Conservation (phyloP, 2,113 vertebrate species). For the Psettodes erumei region DNA sequence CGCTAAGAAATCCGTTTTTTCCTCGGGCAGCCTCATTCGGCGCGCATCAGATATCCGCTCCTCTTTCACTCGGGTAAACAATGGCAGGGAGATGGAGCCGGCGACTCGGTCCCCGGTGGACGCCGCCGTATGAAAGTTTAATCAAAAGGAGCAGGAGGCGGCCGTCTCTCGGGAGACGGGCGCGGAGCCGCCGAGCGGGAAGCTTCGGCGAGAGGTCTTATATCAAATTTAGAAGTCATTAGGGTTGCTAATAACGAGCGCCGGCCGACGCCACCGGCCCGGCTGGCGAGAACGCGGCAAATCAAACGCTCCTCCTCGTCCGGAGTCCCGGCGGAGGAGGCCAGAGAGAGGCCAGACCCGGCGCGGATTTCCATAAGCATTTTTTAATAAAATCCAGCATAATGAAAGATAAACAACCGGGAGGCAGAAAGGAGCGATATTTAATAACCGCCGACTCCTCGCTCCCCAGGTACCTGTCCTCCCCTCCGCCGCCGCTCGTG, state of each 20-base stretch:
- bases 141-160: conserved; percentile 79
- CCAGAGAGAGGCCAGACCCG: conserved; percentile 60
- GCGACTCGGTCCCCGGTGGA: conserved; percentile 68
- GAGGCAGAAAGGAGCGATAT: conserved; percentile 58
- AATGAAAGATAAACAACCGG: conserved; percentile 76
- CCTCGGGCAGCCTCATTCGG: conserved; percentile 71
- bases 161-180: conserved; percentile 66
- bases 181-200: conserved; percentile 65
- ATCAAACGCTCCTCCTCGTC: conserved; percentile 70
- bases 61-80: conserved; percentile 77
- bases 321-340: conserved; percentile 57
- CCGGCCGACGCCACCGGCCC: conserved; percentile 49
- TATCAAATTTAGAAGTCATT: conserved; percentile 84
- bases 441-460: conserved; percentile 61
- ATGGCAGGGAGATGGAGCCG: conserved; percentile 64
- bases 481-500: conserved; percentile 31
- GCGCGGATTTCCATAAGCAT: conserved; percentile 66
- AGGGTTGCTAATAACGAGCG: conserved; percentile 79
- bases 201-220: conserved; percentile 72
- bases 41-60: conserved; percentile 75
- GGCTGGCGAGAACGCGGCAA: conserved; percentile 60
- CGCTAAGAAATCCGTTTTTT: conserved; percentile 65
- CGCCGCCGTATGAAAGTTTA: conserved; percentile 77
- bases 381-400: conserved; percentile 69
- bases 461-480: conserved; percentile 50